phyloP scores from a whole-genome alignment of 1,140 invertebrate genomes.

The Lepidurus arcticus region DNA sequence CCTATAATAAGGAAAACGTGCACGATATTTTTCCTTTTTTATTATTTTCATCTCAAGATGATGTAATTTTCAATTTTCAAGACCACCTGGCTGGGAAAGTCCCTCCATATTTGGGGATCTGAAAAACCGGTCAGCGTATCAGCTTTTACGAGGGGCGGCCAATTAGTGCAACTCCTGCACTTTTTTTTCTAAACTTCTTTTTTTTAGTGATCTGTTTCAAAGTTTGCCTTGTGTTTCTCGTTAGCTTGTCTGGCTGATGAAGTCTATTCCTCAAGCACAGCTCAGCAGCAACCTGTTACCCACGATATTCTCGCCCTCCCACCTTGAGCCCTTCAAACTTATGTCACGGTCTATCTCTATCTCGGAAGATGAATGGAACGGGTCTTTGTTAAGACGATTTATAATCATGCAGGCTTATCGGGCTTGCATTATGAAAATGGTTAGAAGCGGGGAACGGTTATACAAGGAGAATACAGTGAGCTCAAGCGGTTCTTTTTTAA shows the following conservation, averaged over 20 bases:
- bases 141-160: slow-evolving; percentile 12
- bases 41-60: not conserved
- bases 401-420: slow-evolving; percentile 3
- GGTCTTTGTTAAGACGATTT: slow-evolving; percentile 7
- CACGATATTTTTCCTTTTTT: not conserved
- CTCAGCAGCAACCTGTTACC: not conserved
- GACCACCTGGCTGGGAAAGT: slow-evolving; percentile 13
- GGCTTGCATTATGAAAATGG: not conserved
- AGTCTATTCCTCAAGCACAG: not conserved
- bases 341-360: slow-evolving; percentile 8
- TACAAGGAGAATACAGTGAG: too few species aligned
- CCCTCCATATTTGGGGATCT: slow-evolving; percentile 5
- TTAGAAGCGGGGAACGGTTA: not conserved
- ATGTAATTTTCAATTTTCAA: not conserved
- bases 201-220: not conserved
- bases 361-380: slow-evolving; percentile 9
- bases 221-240: not conserved
- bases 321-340: slow-evolving; percentile 17
- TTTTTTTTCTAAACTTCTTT: too few species aligned
- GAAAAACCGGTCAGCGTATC: slow-evolving; percentile 8
- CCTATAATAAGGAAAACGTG: not conserved
- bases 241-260: slow-evolving; percentile 1
- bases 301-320: not conserved
- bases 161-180: slow-evolving; percentile 8
- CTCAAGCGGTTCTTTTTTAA: too few species aligned